Conservation (phyloP, 2,888 invertebrate species). For the Drosophila falleni region DNA sequence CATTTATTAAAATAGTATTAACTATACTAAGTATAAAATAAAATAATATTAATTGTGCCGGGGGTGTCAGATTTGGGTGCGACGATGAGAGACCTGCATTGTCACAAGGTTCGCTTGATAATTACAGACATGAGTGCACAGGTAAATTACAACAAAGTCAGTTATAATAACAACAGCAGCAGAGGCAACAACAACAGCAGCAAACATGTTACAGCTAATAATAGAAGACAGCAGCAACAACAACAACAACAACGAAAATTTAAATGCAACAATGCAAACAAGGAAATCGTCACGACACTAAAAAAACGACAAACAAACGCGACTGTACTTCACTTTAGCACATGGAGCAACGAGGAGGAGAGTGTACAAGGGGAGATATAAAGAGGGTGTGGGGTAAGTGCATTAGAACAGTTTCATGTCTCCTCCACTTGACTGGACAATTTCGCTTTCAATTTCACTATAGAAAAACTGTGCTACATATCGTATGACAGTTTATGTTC, state of each 20-base stretch:
- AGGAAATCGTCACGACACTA: constrained; percentile 62
- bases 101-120: constrained; percentile 71
- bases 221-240: constrained; percentile 50
- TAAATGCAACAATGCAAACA: constrained; percentile 66
- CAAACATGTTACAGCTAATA: constrained; percentile 57
- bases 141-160: constrained; percentile 61
- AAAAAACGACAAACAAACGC: constrained; percentile 39
- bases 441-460: constrained; percentile 69
- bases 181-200: constrained; percentile 22
- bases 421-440: constrained; percentile 46
- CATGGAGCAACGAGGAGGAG: not conserved
- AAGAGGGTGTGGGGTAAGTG: constrained; percentile 24
- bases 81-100: constrained; percentile 47
- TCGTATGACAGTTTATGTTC: constrained; percentile 42
- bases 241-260: constrained; percentile 36
- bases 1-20: constrained; percentile 9
- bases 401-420: constrained; percentile 42
- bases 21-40: constrained; percentile 13
- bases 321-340: constrained; percentile 65
- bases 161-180: constrained; percentile 31
- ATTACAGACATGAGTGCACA: constrained; percentile 70
- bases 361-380: not conserved
- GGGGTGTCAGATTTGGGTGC: constrained; percentile 38
- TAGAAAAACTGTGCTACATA: constrained; percentile 53
- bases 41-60: constrained; percentile 39